Evolutionary conservation across 2,888 invertebrate genomes (phyloP), one percentile per base, ranked within the genome.

Genomic region (Yponomeuta malinellus): DNA sequence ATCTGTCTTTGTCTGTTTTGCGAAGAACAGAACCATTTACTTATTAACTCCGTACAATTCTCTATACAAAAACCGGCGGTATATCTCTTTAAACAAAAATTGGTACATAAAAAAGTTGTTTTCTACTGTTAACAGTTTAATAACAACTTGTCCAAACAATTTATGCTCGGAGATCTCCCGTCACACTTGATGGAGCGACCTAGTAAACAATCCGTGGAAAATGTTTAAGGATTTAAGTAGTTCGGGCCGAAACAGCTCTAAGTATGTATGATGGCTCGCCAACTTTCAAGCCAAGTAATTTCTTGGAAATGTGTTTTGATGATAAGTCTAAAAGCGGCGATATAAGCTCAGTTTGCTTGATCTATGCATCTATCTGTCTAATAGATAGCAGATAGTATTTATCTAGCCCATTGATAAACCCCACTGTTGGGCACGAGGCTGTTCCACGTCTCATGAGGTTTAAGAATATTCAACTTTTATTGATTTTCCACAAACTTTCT

Each of bases 271-370:
- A 89, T 86, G 85, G 82, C 79, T 77, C 84, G 90, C 90, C 90
- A 90, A 90, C 88, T 90, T 87, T 85, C 89, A 89, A 91, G 90
- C 91, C 90, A 43, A 43, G 88, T 92, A 92, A 91, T 91, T 91
- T 92, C 90, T 90, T 91, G 90, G 90, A 91, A 92, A 92, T 90
- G 89, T 90, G 90, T 91, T 92, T 91, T 91, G 90, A 91, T 91
- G 88, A 88, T 89, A 90, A 90, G 15, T 12, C 15, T 59, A 59
- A 15, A 48, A 69, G 15, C 12, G 52, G 3, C 8, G 15, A 15
- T 59, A 59, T 59, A 0, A 12, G 15, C 10, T 52, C 52, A 4
- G 23, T 5, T n/a, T 64, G 8, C 31, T 64, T 64, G 37, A 37
- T 37, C 37, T 37, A 5, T 2, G 37, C 37, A 37, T 37, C 37